Base-by-base conservation (phyloP, 2,113 vertebrate species). In the Labeo catla region DNA sequence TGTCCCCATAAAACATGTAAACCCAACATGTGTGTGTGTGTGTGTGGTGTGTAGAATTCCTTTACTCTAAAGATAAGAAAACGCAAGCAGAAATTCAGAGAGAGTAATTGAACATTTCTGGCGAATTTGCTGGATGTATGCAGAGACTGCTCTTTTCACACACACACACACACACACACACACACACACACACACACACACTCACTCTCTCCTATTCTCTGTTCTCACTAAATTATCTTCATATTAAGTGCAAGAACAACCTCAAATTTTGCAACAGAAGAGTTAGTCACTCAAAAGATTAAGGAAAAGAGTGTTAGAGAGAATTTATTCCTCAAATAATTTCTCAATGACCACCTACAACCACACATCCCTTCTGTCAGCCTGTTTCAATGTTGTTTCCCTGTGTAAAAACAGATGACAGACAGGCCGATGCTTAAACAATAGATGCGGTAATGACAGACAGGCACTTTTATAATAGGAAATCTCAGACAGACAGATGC, bases 41-140 rank as follows among this genome's bases (percentile, higher is more conserved):
- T 73, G 72, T 12, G 61, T 9, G 0, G 45, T 45, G 2, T 36
- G 21, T 47, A 54, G 39, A 65, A 84, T 28, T 50, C 19, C 61
- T 65, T 34, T 28, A 77, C 6, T 68, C 47, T 6, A 50, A 59
- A 81, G 85, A 86, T 81, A 50, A 86, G 68, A 81, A 39, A 86
- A 59, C 4, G 6, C 66, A 49, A 59, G 49, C n/a, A 16, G 10
- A 68, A 85, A 45, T 74, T 74, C 72, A 1, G 45, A 79, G 47
- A 43, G 6, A 68, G 4, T 23, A 65, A 85, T 54, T 68, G 50
- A 81, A 45, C 68, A 68, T 74, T 68, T 47, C 43, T 70, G 63
- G 59, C 82, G 74, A 86, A 86, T 83, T 23, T 83, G 84, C 74
- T 84, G 81, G 81, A 84, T 54, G 77, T 74, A 16, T 65, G 80